Evolutionary conservation across 1,140 invertebrate species (phyloP), one percentile per base, ranked within the genome.

Genomic region (Drosophila teissieri): DNA sequence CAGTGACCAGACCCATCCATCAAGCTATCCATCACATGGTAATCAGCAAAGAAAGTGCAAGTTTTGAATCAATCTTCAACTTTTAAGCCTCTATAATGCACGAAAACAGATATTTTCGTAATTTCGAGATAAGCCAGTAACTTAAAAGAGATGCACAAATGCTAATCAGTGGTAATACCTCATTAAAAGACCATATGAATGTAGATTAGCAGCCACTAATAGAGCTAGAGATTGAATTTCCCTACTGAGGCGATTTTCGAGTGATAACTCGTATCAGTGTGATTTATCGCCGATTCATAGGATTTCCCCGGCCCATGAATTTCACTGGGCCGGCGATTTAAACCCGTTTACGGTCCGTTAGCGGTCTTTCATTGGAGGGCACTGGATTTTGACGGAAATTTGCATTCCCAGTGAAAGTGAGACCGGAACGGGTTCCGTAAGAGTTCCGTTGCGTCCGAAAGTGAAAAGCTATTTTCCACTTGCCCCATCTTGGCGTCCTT

Each of bases 291-390:
- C 37, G 37, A 60, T 61, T n/a, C 60, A 40, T 60, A 63, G 60
- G 60, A 60, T 63, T 63, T 63, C 27, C 60, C 60, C 58, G 60
- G 27, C 2, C 37, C 24, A 60, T 55, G 31, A 62, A 42, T 62
- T 62, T 62, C 60, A 62, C 60, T 22, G 17, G 24, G 3, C 53
- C 17, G 10, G 17, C 19, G 52, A 63, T 42, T 42, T 31, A 61
- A 60, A 42, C 60, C 60, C 54, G 60, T 63, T 63, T 63, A 60
- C 39, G 60, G 60, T 63, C 54, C 58, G 60, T 63, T 63, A 63
- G 60, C 27, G 24, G 37, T 60, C 55, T 24, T 63, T 42, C 60
- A 63, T 60, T 15, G 60, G 60, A 63, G 60, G 54, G 54, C 44
- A 14, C 17, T 12, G 17, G 19, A n/a, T 39, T 19, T 19, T 19